These are phyloP conservation scores for Oreochromis tanganicae DNA, from an alignment of 2,113 vertebrate genomes.

Conservation along the genomic window DNA sequence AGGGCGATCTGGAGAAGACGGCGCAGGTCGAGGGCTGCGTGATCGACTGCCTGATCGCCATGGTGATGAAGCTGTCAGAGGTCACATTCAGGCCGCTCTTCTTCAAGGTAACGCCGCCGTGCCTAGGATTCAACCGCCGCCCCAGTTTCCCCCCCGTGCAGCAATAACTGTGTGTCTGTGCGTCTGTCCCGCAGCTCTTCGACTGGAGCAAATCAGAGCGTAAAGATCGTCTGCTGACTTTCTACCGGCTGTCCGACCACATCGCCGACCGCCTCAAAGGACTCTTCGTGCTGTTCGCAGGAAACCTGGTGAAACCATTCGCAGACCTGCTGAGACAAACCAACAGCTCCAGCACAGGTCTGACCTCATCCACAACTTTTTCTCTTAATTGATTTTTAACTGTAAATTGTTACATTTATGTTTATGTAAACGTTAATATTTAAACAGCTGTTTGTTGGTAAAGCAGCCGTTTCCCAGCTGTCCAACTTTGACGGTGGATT, in stretches of 20 bases:
- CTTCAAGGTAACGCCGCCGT: constrained; percentile 81
- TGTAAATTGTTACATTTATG: neutral
- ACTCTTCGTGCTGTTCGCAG: constrained; percentile 90
- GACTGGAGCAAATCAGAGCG: constrained; percentile 87
- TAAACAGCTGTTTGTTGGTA: neutral
- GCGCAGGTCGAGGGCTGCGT: constrained; percentile 76
- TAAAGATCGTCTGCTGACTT: constrained; percentile 84
- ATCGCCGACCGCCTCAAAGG: constrained; percentile 87
- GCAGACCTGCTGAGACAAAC: constrained; percentile 80
- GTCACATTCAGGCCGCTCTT: constrained; percentile 92
- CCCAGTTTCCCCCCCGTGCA: neutral
- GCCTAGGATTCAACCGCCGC: neutral
- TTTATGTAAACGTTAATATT: neutral
- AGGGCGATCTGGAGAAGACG: constrained; percentile 82
- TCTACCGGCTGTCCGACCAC: constrained; percentile 79
- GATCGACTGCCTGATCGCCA: constrained; percentile 83
- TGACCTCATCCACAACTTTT: neutral
- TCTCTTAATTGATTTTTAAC: neutral
- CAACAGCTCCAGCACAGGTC: constrained; percentile 77
- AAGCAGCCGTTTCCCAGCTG: neutral
- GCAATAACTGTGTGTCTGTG: rapidly evolving
- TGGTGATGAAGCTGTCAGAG: constrained; percentile 96
- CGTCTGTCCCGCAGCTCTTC: constrained; percentile 75
- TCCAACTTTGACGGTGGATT: neutral
- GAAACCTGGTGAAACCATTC: constrained; percentile 87